phyloP scores from a whole-genome alignment of 2,888 invertebrate species.

The Tillus elongatus region DNA sequence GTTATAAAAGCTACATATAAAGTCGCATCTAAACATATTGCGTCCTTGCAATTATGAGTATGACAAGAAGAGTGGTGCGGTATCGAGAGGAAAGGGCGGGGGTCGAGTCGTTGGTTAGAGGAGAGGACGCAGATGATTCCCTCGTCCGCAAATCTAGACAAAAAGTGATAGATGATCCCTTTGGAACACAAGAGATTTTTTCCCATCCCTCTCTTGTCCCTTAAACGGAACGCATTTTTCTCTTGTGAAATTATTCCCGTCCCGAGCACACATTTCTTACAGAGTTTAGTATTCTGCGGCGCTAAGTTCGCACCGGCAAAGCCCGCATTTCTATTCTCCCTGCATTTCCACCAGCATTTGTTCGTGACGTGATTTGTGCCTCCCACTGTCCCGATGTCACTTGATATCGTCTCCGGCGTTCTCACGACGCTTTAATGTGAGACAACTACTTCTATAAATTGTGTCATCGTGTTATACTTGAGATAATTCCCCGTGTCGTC shows the following conservation, averaged over 20 bases:
- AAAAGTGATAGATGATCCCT: conserved; percentile 39
- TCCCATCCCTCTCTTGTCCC: conserved; percentile 26
- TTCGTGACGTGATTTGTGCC: conserved; percentile 43
- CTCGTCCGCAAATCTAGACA: conserved; percentile 30
- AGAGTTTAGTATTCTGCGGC: conserved; percentile 37
- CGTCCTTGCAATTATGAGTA: too few species aligned
- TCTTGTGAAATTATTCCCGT: conserved; percentile 37
- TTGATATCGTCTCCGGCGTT: conserved; percentile 35
- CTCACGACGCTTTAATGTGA: conserved; percentile 37
- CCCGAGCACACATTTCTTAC: conserved; percentile 40
- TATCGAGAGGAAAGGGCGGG: too few species aligned
- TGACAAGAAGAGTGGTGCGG: too few species aligned
- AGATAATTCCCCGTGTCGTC: too few species aligned
- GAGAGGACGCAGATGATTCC: not conserved
- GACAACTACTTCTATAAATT: conserved; percentile 39
- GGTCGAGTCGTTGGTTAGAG: conserved; percentile 1
- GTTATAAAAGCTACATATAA: too few species aligned
- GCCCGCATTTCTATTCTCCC: conserved; percentile 40
- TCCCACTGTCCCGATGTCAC: conserved; percentile 36
- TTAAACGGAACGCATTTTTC: conserved; percentile 37
- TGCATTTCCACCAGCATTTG: conserved; percentile 41
- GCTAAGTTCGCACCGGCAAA: conserved; percentile 36
- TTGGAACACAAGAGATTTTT: conserved; percentile 34
- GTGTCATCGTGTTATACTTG: conserved; percentile 37
- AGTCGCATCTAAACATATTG: too few species aligned